Evolutionary conservation across 2,113 vertebrate genomes (phyloP).

Genomic region (Sinosuthora webbiana): DNA sequence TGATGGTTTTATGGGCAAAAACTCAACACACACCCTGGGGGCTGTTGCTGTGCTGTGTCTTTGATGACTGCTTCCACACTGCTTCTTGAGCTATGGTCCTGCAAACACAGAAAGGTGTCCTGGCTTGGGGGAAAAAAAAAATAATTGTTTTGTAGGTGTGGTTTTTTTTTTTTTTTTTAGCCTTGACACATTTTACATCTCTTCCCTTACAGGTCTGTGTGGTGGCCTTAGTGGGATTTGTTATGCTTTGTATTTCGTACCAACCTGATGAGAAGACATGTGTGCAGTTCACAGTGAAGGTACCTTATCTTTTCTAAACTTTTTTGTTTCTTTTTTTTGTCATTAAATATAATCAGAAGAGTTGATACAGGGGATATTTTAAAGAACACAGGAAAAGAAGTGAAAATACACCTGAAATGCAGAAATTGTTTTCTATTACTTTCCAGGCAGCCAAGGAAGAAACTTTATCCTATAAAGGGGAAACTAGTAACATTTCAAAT

Average conservation of each 20-base stretch:
- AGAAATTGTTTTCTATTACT: neutral
- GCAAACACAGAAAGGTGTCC: neutral
- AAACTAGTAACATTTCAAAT: neutral
- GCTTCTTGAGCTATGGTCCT: neutral
- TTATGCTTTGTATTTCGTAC: conserved; percentile 87
- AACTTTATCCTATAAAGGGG: neutral
- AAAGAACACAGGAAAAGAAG: neutral
- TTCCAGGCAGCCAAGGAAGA: neutral
- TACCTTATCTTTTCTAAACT: conserved; percentile 49
- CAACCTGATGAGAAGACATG: conserved; percentile 86
- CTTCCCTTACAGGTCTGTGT: conserved; percentile 81
- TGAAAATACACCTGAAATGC: conserved; percentile 19
- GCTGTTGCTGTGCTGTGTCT: neutral
- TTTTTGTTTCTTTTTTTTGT: neutral
- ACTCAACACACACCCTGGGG: neutral
- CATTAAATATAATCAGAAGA: neutral
- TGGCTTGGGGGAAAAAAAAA: neutral
- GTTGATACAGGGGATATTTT: neutral
- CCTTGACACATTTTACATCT: neutral
- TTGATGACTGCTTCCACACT: neutral
- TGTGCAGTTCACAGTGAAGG: conserved; percentile 88
- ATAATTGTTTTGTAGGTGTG: neutral
- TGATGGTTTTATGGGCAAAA: neutral
- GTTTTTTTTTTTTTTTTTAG: neutral
- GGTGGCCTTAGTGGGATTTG: conserved; percentile 86